Conservation (phyloP, 2,888 invertebrate genomes). For the Euproctis similis region DNA sequence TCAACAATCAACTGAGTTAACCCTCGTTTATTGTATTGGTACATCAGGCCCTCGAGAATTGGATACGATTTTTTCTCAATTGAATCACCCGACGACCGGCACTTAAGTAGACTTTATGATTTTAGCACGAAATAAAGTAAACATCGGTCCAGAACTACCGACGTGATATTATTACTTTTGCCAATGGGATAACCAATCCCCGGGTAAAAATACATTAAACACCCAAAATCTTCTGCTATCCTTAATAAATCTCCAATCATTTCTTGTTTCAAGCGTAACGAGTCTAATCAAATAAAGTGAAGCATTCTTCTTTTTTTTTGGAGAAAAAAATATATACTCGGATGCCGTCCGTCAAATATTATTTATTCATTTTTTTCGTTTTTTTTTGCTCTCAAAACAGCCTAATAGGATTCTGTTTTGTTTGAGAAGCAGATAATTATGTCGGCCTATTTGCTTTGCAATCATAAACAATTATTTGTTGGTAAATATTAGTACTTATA, state of each 20-base stretch:
- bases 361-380: not conserved
- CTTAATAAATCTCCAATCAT: slow-evolving; percentile 9
- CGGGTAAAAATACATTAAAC: slow-evolving; percentile 18
- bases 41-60: too few relatives aligned
- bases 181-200: slow-evolving; percentile 15
- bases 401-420: slow-evolving; percentile 5
- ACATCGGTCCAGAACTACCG: not conserved
- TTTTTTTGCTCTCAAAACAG: slow-evolving; percentile 2
- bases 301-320: not conserved
- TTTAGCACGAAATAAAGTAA: slow-evolving; percentile 8
- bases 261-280: slow-evolving; percentile 10
- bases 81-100: too few relatives aligned
- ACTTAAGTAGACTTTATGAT: slow-evolving; percentile 4
- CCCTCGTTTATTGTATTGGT: too few relatives aligned
- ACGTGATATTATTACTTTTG: not conserved
- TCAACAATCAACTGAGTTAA: too few relatives aligned
- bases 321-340: too few relatives aligned
- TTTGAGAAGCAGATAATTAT: slow-evolving; percentile 1
- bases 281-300: too few relatives aligned
- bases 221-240: slow-evolving; percentile 9
- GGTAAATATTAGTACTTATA: too few relatives aligned
- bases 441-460: not conserved
- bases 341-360: not conserved
- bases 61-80: too few relatives aligned
- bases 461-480: too few relatives aligned